Base-by-base conservation (phyloP, 2,888 invertebrate genomes). In the Drosophila buzzatii region DNA sequence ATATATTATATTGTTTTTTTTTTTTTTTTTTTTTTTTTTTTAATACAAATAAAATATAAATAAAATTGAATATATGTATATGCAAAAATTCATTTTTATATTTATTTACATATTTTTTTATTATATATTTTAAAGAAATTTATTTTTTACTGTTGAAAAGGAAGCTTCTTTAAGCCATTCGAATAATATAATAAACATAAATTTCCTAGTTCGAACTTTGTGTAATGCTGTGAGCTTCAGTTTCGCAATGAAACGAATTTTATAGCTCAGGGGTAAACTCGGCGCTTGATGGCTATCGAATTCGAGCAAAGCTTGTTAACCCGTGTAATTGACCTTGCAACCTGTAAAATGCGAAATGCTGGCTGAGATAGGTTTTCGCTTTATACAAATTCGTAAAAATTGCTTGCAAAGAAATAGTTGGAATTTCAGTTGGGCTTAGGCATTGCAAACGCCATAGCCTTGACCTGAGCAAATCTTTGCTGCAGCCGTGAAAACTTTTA, bases 241-340 rank as follows among this genome's bases (percentile, higher is more conserved):
- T 18, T 41, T n/a, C 41, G n/a, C n/a, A n/a, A 41, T 18, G 10
- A 23, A 16, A 27, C 27, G 27, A 27, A 27, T 27, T 27, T 27
- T 27, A 27, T 27, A 27, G 8, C 8, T 14, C 3, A 0, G 8
- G 16, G 3, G 44, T 8, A 20, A 45, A 16, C 23, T 47, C 16
- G 9, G 27, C 27, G 9, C 23, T 16, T 23, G n/a, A n/a, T n/a
- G 23, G 23, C 45, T 45, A 23, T 23, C 23, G 8, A 7, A 14
- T 23, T 3, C 3, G 45, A 10, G 5, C 49, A 5, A 31, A 31
- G 2, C 31, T 31, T n/a, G 49, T 49, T 49, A 31, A 18, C 33
- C 49, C 18, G 31, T 18, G 49, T 31, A 49, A 31, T n/a, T 49
- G 49, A 47, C 47, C 47, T 27, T 47, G n/a, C 41, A 8, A n/a